phyloP scores from a whole-genome alignment of 2,113 vertebrate species.

The Corythoichthys haematopterus region DNA sequence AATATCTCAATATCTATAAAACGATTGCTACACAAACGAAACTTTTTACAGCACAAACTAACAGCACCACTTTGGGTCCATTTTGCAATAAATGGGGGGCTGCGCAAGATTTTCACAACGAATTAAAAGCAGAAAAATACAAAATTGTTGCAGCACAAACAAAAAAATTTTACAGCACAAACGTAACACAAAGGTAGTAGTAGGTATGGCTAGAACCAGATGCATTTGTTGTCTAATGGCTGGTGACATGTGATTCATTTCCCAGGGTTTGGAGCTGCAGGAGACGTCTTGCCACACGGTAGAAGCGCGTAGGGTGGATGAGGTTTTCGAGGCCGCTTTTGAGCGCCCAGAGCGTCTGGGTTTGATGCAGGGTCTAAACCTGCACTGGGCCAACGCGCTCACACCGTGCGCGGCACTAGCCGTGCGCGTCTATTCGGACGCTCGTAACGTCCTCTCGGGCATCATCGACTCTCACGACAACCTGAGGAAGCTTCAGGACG shows the following conservation, averaged over 20 bases:
- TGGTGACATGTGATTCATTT: conserved; percentile 13
- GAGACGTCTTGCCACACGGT: conserved; percentile 96
- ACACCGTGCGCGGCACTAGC: conserved; percentile 84
- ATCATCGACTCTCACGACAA: conserved; percentile 92
- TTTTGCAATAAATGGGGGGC: too few species aligned
- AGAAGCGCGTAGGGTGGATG: conserved; percentile 90
- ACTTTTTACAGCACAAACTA: too few species aligned
- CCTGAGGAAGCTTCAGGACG: conserved; percentile 86
- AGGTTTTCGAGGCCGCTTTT: conserved; percentile 89
- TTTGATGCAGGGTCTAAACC: conserved; percentile 78
- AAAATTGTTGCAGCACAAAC: too few species aligned
- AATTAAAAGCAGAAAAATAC: too few species aligned
- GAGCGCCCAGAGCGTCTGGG: conserved; percentile 74
- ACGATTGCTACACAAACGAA: too few species aligned
- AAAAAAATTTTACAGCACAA: too few species aligned
- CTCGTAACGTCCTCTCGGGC: conserved; percentile 86
- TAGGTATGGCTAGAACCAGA: background rate
- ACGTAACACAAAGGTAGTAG: too few species aligned
- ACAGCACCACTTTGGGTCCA: too few species aligned
- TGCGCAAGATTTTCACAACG: too few species aligned
- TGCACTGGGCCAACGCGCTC: conserved; percentile 86
- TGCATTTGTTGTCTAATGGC: background rate
- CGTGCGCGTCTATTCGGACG: conserved; percentile 87
- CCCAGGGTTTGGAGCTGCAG: conserved; percentile 91
- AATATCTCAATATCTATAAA: too few species aligned